These are phyloP conservation scores for Plumapathes pennacea DNA, from an alignment of 92 coral and sea anemone species.

Conservation along the genomic window DNA sequence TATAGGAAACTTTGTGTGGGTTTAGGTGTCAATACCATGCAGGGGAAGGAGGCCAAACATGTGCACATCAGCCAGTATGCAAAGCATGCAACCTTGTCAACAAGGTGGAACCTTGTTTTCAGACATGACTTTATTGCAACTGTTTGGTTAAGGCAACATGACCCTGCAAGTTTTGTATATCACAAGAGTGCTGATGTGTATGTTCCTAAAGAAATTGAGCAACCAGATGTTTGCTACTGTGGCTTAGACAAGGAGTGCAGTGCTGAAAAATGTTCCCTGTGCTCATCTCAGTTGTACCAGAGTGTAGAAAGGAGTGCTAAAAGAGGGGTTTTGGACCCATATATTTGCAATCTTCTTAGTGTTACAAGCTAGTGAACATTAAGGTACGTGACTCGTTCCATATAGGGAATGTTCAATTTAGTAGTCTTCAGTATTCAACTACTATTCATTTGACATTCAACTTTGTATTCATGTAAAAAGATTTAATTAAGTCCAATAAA, in stretches of 20 bases:
- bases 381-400: too few species aligned
- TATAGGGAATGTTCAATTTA: too few species aligned
- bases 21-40: slow-evolving; percentile 62
- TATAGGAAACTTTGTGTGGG: slow-evolving; percentile 44
- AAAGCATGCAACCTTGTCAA: slow-evolving; percentile 50
- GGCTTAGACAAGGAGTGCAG: slow-evolving; percentile 32
- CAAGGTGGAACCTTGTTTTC: slow-evolving; percentile 53
- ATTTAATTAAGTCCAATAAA: too few species aligned
- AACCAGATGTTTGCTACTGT: slow-evolving; percentile 49
- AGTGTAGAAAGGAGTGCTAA: slow-evolving; percentile 16
- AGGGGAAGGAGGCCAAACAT: slow-evolving; percentile 68
- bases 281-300: slow-evolving; percentile 42
- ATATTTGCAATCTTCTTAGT: slow-evolving; percentile 16
- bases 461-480: too few species aligned
- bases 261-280: slow-evolving; percentile 12
- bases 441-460: too few species aligned
- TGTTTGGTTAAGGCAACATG: slow-evolving; percentile 50
- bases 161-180: slow-evolving; percentile 31
- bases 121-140: slow-evolving; percentile 59
- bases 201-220: slow-evolving; percentile 37
- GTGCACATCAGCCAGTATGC: slow-evolving; percentile 52
- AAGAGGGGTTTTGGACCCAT: slow-evolving; percentile 14
- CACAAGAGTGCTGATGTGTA: slow-evolving; percentile 44
- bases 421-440: too few species aligned
- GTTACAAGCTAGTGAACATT: slow-evolving; percentile 9